Percentiles rank a stretch among this genome's conserved stretches.
Conservation (phyloP, 2,797 vertebrate genomes). For the Smutsia temminckii region DNA sequence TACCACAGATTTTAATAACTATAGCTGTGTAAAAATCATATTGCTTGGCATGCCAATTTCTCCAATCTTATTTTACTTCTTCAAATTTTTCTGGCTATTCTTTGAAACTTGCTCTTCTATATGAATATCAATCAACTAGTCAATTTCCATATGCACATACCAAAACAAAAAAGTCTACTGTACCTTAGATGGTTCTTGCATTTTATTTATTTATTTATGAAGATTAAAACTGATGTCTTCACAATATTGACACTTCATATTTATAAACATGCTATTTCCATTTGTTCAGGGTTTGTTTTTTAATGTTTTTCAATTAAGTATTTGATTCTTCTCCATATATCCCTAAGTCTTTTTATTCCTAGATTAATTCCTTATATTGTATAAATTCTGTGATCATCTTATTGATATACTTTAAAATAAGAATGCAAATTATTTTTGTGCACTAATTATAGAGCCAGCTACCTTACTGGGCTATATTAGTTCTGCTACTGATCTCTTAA, state of each 20-base stretch:
- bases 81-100: not conserved
- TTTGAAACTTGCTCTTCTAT: not conserved
- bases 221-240: not conserved
- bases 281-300: not conserved
- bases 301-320: not conserved
- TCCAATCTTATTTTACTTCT: not conserved
- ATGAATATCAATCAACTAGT: not conserved
- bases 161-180: not conserved
- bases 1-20: not conserved
- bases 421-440: not conserved
- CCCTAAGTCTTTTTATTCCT: not conserved
- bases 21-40: not conserved
- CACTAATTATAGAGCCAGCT: not conserved
- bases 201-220: slow-evolving; percentile 9
- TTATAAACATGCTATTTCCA: not conserved
- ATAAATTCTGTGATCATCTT: not conserved
- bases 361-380: not conserved
- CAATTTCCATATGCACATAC: not conserved
- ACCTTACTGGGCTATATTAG: not conserved
- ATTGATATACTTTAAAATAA: slow-evolving; percentile 6
- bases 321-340: not conserved
- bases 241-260: not conserved
- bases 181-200: not conserved
- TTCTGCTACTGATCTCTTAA: not conserved
- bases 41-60: not conserved